phyloP scores from a whole-genome alignment of 2,113 vertebrate species.

The Lagenorhynchus albirostris region DNA sequence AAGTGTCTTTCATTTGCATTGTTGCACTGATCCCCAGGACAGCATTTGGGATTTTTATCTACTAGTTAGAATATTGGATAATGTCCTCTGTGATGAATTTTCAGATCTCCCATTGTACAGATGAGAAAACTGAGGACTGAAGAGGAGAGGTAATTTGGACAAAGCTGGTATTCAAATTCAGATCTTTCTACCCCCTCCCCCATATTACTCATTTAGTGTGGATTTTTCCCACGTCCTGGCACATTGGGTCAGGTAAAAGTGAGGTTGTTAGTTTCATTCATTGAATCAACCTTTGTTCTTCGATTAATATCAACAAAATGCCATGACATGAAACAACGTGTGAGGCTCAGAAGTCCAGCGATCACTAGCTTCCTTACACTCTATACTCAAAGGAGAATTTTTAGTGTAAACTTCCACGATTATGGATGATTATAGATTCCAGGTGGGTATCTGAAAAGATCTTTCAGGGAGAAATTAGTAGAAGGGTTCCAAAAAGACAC shows the following conservation, averaged over 20 bases:
- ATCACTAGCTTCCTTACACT: not conserved
- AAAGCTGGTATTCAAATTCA: not conserved
- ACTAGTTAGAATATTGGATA: not conserved
- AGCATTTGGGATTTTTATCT: not conserved
- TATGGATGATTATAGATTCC: not conserved
- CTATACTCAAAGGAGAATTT: not conserved
- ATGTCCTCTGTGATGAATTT: not conserved
- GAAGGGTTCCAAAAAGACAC: not conserved
- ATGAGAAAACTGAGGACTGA: not conserved
- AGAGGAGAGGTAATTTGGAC: not conserved
- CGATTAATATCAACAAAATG: not conserved
- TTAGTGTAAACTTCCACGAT: not conserved
- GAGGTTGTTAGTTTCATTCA: not conserved
- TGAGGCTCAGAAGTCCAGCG: not conserved
- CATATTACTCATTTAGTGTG: not conserved
- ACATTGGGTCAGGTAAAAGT: not conserved
- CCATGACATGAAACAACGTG: not conserved
- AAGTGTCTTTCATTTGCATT: not conserved
- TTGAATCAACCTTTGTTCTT: not conserved
- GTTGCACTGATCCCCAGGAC: not conserved
- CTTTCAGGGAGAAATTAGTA: not conserved
- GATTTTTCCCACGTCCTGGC: not conserved
- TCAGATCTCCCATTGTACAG: not conserved
- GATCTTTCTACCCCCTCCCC: not conserved
- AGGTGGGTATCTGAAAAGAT: not conserved